These are phyloP conservation scores for Rhynchonycteris naso DNA, from an alignment of 2,797 vertebrate species.

Conservation along the genomic window DNA sequence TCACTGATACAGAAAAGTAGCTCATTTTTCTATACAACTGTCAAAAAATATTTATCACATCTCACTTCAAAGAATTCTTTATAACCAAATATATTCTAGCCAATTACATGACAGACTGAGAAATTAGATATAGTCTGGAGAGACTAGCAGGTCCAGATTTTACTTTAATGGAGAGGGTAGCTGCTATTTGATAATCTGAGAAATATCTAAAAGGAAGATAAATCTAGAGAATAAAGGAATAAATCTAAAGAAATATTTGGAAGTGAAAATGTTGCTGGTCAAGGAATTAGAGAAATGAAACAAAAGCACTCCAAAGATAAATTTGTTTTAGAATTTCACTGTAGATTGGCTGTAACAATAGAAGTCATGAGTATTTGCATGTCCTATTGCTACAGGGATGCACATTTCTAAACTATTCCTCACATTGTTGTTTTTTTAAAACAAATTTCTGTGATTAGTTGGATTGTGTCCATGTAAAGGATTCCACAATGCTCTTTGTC, in stretches of 20 bases:
- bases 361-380: not conserved
- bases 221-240: not conserved
- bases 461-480: not conserved
- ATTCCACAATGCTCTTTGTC: not conserved
- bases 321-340: not conserved
- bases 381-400: not conserved
- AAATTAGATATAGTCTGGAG: not conserved
- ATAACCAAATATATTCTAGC: conserved; percentile 29
- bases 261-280: not conserved
- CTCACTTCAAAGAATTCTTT: conserved; percentile 52
- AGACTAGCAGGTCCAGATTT: not conserved
- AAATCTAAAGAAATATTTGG: not conserved
- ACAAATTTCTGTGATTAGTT: not conserved
- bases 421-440: not conserved
- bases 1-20: conserved; percentile 67
- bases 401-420: not conserved
- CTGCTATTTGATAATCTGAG: not conserved
- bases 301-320: not conserved
- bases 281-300: not conserved
- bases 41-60: conserved; percentile 35
- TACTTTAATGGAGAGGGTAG: not conserved
- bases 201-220: not conserved
- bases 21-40: conserved; percentile 57
- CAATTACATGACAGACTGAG: not conserved
- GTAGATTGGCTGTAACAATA: not conserved